These are phyloP conservation scores for Eupeodes corollae DNA, from an alignment of 1,140 invertebrate genomes.

Conservation along the genomic window DNA sequence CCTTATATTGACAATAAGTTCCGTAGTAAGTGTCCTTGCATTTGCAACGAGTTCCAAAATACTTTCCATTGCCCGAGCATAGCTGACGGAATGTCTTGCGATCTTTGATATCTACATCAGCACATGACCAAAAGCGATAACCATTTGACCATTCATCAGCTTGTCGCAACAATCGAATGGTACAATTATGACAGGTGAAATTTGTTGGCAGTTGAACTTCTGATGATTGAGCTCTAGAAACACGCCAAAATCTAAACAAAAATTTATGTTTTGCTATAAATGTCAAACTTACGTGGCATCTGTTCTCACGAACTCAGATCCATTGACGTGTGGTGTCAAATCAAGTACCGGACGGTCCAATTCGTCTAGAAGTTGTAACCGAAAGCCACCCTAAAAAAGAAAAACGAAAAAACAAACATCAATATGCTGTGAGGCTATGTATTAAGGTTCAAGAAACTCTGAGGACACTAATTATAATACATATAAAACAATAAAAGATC, in stretches of 20 bases:
- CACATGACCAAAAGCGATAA: slow-evolving; percentile 90
- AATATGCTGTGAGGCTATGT: too few species aligned
- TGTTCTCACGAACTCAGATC: slow-evolving; percentile 64
- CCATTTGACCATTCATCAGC: slow-evolving; percentile 75
- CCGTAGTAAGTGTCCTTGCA: slow-evolving; percentile 76
- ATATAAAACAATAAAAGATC: background rate
- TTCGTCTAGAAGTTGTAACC: slow-evolving; percentile 68
- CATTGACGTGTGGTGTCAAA: slow-evolving; percentile 66
- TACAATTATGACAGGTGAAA: slow-evolving; percentile 81
- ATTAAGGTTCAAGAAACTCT: background rate
- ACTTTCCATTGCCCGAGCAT: slow-evolving; percentile 70
- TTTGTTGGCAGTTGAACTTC: slow-evolving; percentile 65
- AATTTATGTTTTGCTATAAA: background rate
- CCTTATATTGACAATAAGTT: slow-evolving; percentile 66
- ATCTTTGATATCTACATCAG: slow-evolving; percentile 77
- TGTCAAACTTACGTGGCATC: slow-evolving; percentile 57
- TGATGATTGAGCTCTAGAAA: slow-evolving; percentile 65
- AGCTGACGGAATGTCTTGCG: slow-evolving; percentile 64
- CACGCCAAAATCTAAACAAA: background rate
- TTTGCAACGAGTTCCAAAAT: slow-evolving; percentile 63
- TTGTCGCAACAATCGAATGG: slow-evolving; percentile 74
- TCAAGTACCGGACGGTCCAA: slow-evolving; percentile 71
- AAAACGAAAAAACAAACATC: slow-evolving; percentile 11
- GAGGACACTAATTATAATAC: background rate
- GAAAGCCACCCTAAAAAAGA: slow-evolving; percentile 76